phyloP scores from a whole-genome alignment of 1,140 invertebrate genomes.

The Lepidotrigona ventralis region DNA sequence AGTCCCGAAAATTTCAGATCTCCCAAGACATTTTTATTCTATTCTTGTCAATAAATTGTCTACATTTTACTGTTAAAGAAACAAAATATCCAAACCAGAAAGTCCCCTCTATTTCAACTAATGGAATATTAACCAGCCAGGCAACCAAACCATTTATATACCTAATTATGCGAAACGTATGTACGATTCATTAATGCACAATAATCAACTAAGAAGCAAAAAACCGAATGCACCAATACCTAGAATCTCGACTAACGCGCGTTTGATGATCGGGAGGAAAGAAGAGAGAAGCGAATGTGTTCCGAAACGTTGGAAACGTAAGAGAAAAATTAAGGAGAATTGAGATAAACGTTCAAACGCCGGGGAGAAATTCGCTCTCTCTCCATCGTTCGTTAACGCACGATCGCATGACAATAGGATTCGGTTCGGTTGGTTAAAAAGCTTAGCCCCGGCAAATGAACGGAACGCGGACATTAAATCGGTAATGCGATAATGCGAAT shows the following conservation, averaged over 20 bases:
- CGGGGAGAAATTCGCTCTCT: background rate
- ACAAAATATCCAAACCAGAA: no score
- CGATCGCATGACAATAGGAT: constrained; percentile 35
- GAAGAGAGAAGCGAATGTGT: background rate
- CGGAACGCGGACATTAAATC: constrained; percentile 46
- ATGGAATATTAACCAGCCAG: background rate
- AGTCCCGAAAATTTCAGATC: no score
- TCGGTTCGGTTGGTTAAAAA: constrained; percentile 32
- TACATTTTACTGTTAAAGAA: background rate
- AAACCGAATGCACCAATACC: background rate
- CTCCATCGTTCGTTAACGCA: background rate
- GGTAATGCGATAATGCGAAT: constrained; percentile 54
- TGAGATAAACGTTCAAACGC: constrained; percentile 2
- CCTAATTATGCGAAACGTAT: background rate
- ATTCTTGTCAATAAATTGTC: no score
- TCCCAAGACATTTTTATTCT: no score
- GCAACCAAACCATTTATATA: no score
- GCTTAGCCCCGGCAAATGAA: constrained; percentile 37
- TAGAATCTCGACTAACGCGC: no score
- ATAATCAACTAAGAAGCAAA: no score
- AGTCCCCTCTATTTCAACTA: background rate
- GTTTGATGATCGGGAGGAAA: background rate
- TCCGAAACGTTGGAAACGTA: background rate
- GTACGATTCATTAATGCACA: background rate
- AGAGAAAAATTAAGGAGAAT: background rate